phyloP scores from a whole-genome alignment of 2,797 vertebrate genomes.

The Gymnodraco acuticeps region DNA sequence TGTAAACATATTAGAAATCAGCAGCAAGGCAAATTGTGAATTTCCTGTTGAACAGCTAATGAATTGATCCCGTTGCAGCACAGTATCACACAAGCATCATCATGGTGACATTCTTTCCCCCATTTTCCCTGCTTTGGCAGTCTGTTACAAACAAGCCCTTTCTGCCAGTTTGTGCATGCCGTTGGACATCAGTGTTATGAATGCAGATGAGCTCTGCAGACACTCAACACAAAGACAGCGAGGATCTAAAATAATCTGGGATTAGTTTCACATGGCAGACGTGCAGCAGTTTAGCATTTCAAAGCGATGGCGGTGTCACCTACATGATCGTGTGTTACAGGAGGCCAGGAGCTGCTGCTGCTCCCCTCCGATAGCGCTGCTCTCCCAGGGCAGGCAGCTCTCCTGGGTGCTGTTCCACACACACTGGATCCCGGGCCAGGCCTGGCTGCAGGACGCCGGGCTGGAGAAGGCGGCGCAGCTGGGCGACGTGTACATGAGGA shows the following conservation, averaged over 20 bases:
- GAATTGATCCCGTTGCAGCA: neutral
- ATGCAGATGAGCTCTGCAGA: slow-evolving; percentile 41
- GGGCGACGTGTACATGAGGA: slow-evolving; percentile 90
- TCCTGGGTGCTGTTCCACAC: slow-evolving; percentile 84
- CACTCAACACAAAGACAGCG: neutral
- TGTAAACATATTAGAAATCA: neutral
- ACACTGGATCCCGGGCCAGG: slow-evolving; percentile 88
- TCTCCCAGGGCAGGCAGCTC: slow-evolving; percentile 89
- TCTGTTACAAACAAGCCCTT: slow-evolving; percentile 41
- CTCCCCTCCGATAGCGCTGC: slow-evolving; percentile 55
- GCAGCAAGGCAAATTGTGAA: neutral
- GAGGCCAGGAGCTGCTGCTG: slow-evolving; percentile 78
- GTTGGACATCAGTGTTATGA: slow-evolving; percentile 3
- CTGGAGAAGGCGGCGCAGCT: slow-evolving; percentile 86
- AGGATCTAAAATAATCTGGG: neutral
- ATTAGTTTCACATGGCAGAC: slow-evolving; percentile 5
- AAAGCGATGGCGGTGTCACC: slow-evolving; percentile 35
- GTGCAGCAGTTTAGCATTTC: neutral
- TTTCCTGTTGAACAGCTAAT: neutral
- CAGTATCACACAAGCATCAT: neutral
- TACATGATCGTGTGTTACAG: slow-evolving; percentile 89
- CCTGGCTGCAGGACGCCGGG: slow-evolving; percentile 78
- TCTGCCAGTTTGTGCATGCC: slow-evolving; percentile 28
- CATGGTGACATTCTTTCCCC: neutral
- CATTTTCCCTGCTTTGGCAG: slow-evolving; percentile 20